These are phyloP conservation scores for Heterodera schachtii DNA, from an alignment of 1,140 invertebrate species.

Conservation along the genomic window DNA sequence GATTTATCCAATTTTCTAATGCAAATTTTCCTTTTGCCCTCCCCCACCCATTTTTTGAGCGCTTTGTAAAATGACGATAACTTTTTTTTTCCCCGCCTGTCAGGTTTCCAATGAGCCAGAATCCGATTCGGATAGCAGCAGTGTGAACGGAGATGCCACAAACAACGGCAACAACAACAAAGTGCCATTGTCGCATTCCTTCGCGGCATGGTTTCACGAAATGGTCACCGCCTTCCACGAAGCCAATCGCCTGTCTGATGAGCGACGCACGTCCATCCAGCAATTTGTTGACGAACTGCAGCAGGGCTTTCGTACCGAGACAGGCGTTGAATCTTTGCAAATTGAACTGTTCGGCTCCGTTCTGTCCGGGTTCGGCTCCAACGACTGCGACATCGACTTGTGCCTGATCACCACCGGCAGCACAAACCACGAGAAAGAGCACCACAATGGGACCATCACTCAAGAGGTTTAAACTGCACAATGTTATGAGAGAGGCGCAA, in stretches of 20 bases:
- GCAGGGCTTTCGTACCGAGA: neutral
- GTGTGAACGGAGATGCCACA: neutral
- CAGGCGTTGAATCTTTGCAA: neutral
- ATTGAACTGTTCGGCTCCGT: slow-evolving; percentile 27
- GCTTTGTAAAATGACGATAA: no score
- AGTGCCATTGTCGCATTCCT: neutral
- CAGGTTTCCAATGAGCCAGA: neutral
- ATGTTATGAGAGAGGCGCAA: no score
- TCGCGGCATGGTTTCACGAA: neutral
- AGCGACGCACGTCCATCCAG: neutral
- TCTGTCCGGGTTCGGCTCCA: slow-evolving; percentile 31
- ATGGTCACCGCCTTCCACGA: neutral
- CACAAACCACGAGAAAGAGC: neutral
- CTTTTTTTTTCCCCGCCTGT: no score
- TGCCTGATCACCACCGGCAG: slow-evolving; percentile 23
- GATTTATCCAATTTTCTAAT: no score
- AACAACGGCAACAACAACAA: neutral
- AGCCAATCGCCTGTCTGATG: neutral
- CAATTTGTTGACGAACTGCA: neutral
- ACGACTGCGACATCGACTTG: slow-evolving; percentile 33
- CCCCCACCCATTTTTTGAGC: no score
- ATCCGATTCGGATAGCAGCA: neutral
- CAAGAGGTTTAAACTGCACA: neutral
- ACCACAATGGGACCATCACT: neutral
- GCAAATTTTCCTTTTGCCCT: no score